Evolutionary conservation across 2,888 invertebrate species (phyloP), one percentile per base, ranked within the genome.

Genomic region (Nebria brevicollis): DNA sequence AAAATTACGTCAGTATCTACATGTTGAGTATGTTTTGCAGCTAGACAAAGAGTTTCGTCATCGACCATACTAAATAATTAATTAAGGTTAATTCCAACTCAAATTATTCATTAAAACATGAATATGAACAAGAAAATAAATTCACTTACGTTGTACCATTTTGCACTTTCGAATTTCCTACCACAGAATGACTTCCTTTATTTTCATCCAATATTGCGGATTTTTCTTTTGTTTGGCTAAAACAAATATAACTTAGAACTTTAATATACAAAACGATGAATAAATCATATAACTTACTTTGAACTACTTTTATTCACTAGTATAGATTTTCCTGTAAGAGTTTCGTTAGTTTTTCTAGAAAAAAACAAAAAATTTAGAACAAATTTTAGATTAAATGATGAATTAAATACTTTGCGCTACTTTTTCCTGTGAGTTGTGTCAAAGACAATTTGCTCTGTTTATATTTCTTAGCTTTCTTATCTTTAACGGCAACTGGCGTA

Each of bases 41-140:
- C 66, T 3, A 74, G 66, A 79, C 66, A 79, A 11, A 70, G 3
- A 75, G 79, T 79, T 75, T 75, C 74, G 75, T 79, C 75, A 68
- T 43, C 66, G 42, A 68, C 74, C 4, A 41, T 41, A 34, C 42
- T 42, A 73, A 3, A 42, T 41, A 70, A 34, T 54, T 8, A 54
- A 54, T 54, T 54, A 54, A 54, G 13, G 8, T 8, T 54, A 7
- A 5, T 34, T 34, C 34, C 5, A 34, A 34, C 4, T 4, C 34
- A 34, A 34, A 34, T 34, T 20, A 54, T 54, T 54, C 20, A 20
- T 20, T 54, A 54, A 54, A 54, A 54, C 8, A 54, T 54, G 8
- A 1, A 54, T 20, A 20, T 20, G 20, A 7, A 54, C 13, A 54
- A 54, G 8, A 54, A 8, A 54, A 54, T 2, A 11, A 7, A 0